Evolutionary conservation across 2,113 vertebrate genomes (phyloP).

Genomic region (Cyphomyrus plagiostoma): DNA sequence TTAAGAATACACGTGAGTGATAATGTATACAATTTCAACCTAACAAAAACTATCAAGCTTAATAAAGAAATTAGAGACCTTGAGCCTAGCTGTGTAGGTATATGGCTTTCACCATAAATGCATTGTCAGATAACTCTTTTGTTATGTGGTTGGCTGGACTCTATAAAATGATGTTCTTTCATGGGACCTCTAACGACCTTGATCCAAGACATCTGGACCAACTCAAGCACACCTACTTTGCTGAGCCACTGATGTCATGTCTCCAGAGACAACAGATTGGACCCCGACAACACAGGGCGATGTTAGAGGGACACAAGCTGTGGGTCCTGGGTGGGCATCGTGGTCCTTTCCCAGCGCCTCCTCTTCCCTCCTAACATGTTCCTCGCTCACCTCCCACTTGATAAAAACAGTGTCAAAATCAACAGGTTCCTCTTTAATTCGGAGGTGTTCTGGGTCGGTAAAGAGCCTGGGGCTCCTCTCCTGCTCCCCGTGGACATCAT

Average conservation of each 20-base stretch:
- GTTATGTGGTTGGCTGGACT: not conserved
- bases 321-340: not conserved
- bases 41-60: not conserved
- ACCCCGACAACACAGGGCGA: not conserved
- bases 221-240: conserved; percentile 9
- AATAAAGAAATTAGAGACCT: not conserved
- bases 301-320: not conserved
- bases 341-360: conserved; percentile 1
- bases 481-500: not conserved
- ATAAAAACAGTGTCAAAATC: conserved; percentile 23
- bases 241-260: not conserved
- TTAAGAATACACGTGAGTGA: no score
- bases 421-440: conserved; percentile 35
- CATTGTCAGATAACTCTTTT: not conserved
- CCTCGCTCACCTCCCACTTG: conserved; percentile 35
- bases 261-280: not conserved
- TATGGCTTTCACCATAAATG: not conserved
- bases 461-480: not conserved
- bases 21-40: no score
- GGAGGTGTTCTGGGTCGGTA: not conserved
- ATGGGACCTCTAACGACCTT: not conserved
- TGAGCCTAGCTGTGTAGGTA: not conserved
- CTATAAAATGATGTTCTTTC: not conserved
- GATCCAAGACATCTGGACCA: not conserved
- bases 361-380: not conserved